A percentile compares a stretch with the other conserved stretches of the same genome.
Conservation (phyloP, 2,888 invertebrate genomes). For the Bimastos eiseni region DNA sequence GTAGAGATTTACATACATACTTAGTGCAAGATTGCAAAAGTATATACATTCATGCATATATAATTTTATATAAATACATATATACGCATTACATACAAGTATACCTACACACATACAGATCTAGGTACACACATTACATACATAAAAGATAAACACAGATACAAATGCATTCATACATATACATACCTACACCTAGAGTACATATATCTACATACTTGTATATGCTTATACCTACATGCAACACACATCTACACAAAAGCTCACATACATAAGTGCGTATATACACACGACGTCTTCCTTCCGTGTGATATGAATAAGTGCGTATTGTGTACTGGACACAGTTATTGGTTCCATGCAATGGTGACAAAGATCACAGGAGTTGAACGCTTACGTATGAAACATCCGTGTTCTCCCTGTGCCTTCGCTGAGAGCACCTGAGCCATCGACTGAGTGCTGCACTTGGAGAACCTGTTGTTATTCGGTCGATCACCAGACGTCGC, state of each 20-base stretch:
- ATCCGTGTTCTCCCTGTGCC: slow-evolving; percentile 84
- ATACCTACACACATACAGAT: too few species aligned
- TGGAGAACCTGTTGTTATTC: slow-evolving; percentile 94
- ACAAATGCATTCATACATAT: too few species aligned
- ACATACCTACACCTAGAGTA: too few species aligned
- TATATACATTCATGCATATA: too few species aligned
- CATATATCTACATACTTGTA: too few species aligned
- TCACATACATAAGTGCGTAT: neutral
- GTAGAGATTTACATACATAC: too few species aligned
- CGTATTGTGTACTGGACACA: neutral
- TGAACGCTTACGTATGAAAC: slow-evolving; percentile 76
- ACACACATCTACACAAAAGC: neutral
- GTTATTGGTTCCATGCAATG: neutral
- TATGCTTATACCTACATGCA: neutral
- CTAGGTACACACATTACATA: neutral
- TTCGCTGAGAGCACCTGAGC: slow-evolving; percentile 89
- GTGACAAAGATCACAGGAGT: too few species aligned
- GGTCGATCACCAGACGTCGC: slow-evolving; percentile 95
- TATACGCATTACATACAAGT: neutral
- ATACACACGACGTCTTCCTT: neutral
- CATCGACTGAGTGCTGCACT: slow-evolving; percentile 84
- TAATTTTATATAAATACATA: neutral
- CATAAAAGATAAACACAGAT: too few species aligned
- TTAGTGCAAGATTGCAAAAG: too few species aligned
- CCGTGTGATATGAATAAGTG: neutral